phyloP scores from a whole-genome alignment of 1,140 invertebrate genomes.

The Microplitis demolitor region DNA sequence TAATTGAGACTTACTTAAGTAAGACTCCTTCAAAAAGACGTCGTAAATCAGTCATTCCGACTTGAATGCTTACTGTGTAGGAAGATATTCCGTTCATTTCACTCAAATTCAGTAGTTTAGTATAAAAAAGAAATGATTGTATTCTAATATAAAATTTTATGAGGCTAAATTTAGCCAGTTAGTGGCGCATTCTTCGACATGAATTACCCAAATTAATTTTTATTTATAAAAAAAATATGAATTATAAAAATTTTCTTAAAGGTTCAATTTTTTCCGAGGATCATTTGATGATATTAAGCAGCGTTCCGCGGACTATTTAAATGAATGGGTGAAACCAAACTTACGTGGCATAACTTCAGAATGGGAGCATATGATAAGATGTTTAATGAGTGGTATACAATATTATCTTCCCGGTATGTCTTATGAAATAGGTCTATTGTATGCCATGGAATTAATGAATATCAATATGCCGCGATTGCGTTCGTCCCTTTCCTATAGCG shows the following conservation, averaged over 20 bases:
- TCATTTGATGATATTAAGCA: conserved; percentile 51
- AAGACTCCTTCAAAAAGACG: too few species aligned
- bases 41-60: too few species aligned
- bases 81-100: too few species aligned
- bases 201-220: too few species aligned
- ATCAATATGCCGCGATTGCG: conserved; percentile 45
- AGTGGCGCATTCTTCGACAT: too few species aligned
- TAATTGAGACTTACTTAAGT: too few species aligned
- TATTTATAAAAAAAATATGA: too few species aligned
- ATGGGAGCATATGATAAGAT: conserved; percentile 59
- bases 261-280: conserved; percentile 65
- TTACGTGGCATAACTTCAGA: conserved; percentile 46
- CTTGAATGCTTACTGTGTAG: too few species aligned
- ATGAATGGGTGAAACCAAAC: conserved; percentile 52
- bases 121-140: too few species aligned
- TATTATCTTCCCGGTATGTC: conserved; percentile 44
- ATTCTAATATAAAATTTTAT: too few species aligned
- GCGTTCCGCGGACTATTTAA: conserved; percentile 52
- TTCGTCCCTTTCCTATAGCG: conserved; percentile 37
- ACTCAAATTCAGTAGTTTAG: too few species aligned
- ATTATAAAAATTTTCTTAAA: conserved; percentile 34
- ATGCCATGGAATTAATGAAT: conserved; percentile 44
- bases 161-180: too few species aligned
- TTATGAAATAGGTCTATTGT: conserved; percentile 46
- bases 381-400: conserved; percentile 46